A percentile compares a stretch with the other conserved stretches of the same genome.
These are phyloP conservation scores for Machimus rusticus DNA, from an alignment of 2,888 invertebrate genomes.

Conservation along the genomic window DNA sequence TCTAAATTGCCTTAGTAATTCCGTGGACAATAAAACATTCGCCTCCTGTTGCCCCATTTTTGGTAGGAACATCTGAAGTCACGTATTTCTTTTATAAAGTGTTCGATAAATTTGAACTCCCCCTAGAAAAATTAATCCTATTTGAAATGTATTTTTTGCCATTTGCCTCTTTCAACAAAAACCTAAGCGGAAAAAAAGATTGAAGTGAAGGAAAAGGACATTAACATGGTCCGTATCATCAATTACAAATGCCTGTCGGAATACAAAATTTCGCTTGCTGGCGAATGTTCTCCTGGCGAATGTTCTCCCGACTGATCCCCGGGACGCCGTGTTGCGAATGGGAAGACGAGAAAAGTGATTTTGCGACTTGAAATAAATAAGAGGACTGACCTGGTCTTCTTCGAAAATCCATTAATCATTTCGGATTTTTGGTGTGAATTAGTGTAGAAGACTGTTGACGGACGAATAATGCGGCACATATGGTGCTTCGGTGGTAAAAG, in stretches of 20 bases:
- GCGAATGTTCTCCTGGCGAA: neutral
- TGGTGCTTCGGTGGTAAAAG: neutral
- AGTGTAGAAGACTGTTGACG: slow-evolving; percentile 29
- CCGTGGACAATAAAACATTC: neutral
- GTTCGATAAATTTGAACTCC: neutral
- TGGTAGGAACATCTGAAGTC: neutral
- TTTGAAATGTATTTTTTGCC: neutral
- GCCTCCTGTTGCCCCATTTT: neutral
- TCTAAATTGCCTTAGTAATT: neutral
- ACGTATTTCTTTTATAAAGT: neutral
- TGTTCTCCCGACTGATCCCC: neutral
- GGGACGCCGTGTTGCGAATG: neutral
- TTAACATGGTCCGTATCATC: neutral
- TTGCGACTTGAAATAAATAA: slow-evolving; percentile 23
- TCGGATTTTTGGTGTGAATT: slow-evolving; percentile 23
- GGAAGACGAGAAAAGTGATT: slow-evolving; percentile 2
- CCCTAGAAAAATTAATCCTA: neutral
- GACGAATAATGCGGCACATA: slow-evolving; percentile 9
- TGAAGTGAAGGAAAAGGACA: neutral
- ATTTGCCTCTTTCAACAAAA: neutral
- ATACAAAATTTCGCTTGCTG: slow-evolving; percentile 7
- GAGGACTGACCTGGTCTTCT: neutral
- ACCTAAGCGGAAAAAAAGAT: neutral
- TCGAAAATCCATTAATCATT: slow-evolving; percentile 35
- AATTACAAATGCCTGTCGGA: slow-evolving; percentile 24